A percentile compares a stretch with the other conserved stretches of the same genome.
Conservation (phyloP, 2,888 invertebrate species). For the Dynastes grantii region DNA sequence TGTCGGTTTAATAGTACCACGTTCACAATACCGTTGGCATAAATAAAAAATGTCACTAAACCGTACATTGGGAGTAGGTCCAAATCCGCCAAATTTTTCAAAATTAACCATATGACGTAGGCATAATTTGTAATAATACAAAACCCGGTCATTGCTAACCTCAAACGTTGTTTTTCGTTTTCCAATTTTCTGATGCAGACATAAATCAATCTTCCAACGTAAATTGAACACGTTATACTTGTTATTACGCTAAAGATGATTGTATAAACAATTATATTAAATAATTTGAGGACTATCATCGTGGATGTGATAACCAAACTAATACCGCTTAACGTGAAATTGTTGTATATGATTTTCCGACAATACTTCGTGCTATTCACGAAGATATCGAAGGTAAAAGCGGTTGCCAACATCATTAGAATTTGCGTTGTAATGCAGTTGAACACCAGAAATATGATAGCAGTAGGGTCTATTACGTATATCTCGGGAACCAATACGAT, state of each 20-base stretch:
- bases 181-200: not conserved
- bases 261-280: not conserved
- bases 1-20: not conserved
- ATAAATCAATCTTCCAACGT: not conserved
- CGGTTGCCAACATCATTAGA: not conserved
- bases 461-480: not conserved
- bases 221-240: not conserved
- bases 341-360: not conserved
- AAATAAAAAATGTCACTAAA: not conserved
- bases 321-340: not conserved
- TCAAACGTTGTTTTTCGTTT: not conserved
- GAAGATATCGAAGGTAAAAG: conserved; percentile 17
- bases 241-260: not conserved
- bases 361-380: not conserved
- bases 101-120: not conserved
- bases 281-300: not conserved
- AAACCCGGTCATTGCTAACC: not conserved
- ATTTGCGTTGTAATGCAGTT: not conserved
- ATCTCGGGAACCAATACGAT: not conserved
- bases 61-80: not conserved
- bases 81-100: not conserved
- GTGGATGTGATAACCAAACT: not conserved
- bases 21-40: not conserved
- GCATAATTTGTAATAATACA: not conserved
- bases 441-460: not conserved